Percentiles rank a stretch among this genome's conserved stretches.
phyloP scores from a whole-genome alignment of 2,113 vertebrate genomes.

The Sardina pilchardus region DNA sequence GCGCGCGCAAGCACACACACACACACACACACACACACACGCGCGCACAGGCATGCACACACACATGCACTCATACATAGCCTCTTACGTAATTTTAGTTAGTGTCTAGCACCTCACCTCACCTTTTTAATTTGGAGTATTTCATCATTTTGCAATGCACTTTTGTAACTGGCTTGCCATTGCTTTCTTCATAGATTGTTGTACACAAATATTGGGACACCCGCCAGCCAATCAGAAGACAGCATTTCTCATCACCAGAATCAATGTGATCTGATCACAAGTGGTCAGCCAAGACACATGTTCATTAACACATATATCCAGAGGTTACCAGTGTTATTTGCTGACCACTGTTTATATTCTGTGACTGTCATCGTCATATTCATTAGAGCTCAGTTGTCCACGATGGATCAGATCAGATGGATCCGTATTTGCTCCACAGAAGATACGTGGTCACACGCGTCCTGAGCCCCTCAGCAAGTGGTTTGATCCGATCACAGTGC shows the following conservation, averaged over 20 bases:
- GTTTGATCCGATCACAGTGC: no score
- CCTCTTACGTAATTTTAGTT: neutral
- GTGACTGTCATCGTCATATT: no score
- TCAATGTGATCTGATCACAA: neutral
- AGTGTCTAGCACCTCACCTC: neutral
- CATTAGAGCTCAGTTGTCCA: no score
- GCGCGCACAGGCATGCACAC: conserved; percentile 22
- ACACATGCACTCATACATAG: neutral
- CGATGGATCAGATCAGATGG: no score
- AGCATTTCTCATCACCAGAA: neutral
- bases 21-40: conserved; percentile 24
- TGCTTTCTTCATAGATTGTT: neutral
- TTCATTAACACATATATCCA: no score
- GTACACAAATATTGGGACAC: neutral
- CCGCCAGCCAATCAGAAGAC: neutral
- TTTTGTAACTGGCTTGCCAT: neutral
- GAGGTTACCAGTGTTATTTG: no score
- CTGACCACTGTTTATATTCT: no score
- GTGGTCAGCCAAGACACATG: no score
- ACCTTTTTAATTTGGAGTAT: neutral
- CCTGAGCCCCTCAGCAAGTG: no score
- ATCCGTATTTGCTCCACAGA: no score
- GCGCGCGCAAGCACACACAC: conserved; percentile 38
- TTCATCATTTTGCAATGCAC: neutral
- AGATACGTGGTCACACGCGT: no score